Base-by-base conservation (phyloP, 2,797 vertebrate species). In the Sebastes hubbsi region DNA sequence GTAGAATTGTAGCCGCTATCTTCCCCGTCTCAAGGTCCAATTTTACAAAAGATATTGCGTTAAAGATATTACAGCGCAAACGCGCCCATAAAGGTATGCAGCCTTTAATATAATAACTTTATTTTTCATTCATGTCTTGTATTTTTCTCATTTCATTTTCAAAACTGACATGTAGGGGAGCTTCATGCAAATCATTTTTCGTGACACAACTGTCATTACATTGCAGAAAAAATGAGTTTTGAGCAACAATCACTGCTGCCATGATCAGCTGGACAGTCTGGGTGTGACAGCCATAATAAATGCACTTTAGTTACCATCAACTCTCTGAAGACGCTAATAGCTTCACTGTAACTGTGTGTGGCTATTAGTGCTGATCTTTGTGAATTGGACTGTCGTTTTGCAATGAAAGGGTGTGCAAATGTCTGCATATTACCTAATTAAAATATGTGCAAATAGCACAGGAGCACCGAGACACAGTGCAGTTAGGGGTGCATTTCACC, bases 1-100 rank as follows among this genome's bases (percentile, higher is more conserved):
- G 0, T 49, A 18, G 42, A n/a, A 20, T 18, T 52, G 49, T 9
- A 8, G 3, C 52, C n/a, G 8, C n/a, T 0, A 1, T 55, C 52
- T 24, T 20, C n/a, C n/a, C 52, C 52, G 8, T 55, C n/a, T 55
- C 52, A 22, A 0, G n/a, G n/a, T 24, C 52, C n/a, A 18, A 12
- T 55, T 24, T 22, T 42, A 55, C n/a, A 8, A 55, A 55, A 52
- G 0, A 52, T 52, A 52, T 52, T 49, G 46, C 6, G 18, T 0
- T 52, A 9, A 52, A 10, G 49, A n/a, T 52, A 52, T 52, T n/a
- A 52, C 20, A n/a, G 20, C 3, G 2, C 16, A 46, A 46, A 52
- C 18, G n/a, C 1, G 1, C 52, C 52, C n/a, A 55, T 59, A 16
- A 29, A 59, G 25, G 14, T 59, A 4, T 59, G 25, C 14, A 9